Conservation (phyloP, 2,113 vertebrate genomes). For the Apteryx mantelli region DNA sequence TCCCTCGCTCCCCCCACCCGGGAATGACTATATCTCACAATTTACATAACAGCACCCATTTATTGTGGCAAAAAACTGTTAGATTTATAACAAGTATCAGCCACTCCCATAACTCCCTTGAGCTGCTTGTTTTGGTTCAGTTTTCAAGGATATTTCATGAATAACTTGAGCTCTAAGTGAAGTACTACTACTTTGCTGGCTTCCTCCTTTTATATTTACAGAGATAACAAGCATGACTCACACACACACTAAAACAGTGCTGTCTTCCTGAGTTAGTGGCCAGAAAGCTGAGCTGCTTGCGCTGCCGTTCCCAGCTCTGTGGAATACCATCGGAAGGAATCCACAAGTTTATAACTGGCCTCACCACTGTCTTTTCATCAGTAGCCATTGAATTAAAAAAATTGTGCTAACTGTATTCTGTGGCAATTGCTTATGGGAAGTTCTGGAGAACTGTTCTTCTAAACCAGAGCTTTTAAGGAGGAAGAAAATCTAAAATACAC, state of each 20-base stretch:
- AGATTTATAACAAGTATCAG: neutral
- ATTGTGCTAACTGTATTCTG: neutral
- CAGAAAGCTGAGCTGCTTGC: neutral
- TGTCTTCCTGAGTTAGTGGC: neutral
- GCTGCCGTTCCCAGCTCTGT: neutral
- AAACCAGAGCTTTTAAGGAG: neutral
- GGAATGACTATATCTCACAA: neutral
- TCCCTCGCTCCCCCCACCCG: accelerated
- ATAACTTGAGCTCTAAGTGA: neutral
- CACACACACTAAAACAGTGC: neutral
- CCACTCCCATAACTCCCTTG: neutral
- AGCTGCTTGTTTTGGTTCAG: neutral
- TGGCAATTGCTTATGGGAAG: neutral
- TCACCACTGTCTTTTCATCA: neutral
- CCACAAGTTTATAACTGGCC: neutral
- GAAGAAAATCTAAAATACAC: neutral
- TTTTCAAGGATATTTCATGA: constrained; percentile 1
- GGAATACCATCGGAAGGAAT: neutral
- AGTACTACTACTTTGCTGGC: neutral
- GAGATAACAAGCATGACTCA: neutral
- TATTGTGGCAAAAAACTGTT: neutral
- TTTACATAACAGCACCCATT: neutral
- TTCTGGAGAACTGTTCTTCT: neutral
- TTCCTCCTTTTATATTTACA: constrained; percentile 2
- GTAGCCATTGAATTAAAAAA: neutral